Evolutionary conservation across 2,797 vertebrate genomes (phyloP).

Genomic region (Lemur catta): DNA sequence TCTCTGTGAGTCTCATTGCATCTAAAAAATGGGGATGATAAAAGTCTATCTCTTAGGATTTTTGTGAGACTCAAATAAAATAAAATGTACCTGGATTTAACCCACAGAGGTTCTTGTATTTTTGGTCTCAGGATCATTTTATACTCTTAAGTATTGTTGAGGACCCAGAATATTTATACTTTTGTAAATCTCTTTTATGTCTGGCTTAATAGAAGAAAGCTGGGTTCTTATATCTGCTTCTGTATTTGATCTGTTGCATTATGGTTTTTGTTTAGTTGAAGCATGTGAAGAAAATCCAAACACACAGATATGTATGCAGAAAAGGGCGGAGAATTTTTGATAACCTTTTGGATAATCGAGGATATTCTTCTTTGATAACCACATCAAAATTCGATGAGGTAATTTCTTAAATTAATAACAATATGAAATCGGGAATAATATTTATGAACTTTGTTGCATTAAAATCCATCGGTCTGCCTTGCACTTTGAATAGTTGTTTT

Average conservation of each 20-base stretch:
- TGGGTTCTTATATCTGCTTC: neutral
- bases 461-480: neutral
- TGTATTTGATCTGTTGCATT: neutral
- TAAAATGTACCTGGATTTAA: neutral
- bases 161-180: neutral
- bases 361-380: neutral
- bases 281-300: neutral
- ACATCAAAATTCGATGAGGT: neutral
- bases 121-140: neutral
- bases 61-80: neutral
- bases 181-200: neutral
- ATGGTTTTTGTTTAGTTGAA: neutral
- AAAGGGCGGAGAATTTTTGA: neutral
- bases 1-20: neutral
- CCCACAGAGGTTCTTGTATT: neutral
- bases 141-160: neutral
- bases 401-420: neutral
- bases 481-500: neutral
- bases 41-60: neutral
- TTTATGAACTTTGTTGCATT: neutral
- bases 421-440: neutral
- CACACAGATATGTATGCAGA: neutral
- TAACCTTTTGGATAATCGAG: neutral
- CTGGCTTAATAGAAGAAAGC: neutral
- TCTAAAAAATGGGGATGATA: neutral